Base-by-base conservation (phyloP, 2,888 invertebrate species). In the Germaria angustata region DNA sequence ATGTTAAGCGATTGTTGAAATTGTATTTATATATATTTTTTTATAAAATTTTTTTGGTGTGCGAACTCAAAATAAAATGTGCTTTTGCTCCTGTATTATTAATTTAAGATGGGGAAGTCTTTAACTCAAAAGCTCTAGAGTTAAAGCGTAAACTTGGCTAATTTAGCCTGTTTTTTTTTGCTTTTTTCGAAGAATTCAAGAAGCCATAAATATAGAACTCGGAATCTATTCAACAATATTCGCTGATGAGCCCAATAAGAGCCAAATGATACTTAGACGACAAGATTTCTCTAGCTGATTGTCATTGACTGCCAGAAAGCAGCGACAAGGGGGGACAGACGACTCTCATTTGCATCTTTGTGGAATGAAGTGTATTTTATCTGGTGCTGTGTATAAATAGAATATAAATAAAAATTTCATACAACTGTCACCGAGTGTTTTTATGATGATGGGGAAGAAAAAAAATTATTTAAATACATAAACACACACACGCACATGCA, bases 371-470 rank as follows among this genome's bases (percentile, higher is more conserved):
- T 46, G 22, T 44, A 63, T 63, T 73, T 51, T 63, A 63, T 73
- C 28, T 51, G 9, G 7, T 41, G 15, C 9, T 66, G 32, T 65
- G 51, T 22, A n/a, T n/a, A 75, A 75, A 75, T 55, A 55, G 34
- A 75, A 55, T 53, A 53, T 44, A 34, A 34, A 65, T 63, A 46
- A 57, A n/a, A 75, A 46, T 49, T 44, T 44, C 53, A 73, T 65
- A 65, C 44, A 75, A 75, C 63, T 75, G 73, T 63, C 73, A 75
- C 46, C 36, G 17, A 75, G 17, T 36, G 11, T 65, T 75, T 66
- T 57, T 55, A 44, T 57, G 65, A 46, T 46, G 28, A 65, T 65
- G 15, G 15, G 13, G 20, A 51, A 57, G 24, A 9, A 32, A 32
- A 34, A 24, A 61, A 51, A 36, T 66, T 46, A 66, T 66, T 75